Evolutionary conservation across 1,140 invertebrate genomes (phyloP).

Genomic region (Aradophagus sp.): DNA sequence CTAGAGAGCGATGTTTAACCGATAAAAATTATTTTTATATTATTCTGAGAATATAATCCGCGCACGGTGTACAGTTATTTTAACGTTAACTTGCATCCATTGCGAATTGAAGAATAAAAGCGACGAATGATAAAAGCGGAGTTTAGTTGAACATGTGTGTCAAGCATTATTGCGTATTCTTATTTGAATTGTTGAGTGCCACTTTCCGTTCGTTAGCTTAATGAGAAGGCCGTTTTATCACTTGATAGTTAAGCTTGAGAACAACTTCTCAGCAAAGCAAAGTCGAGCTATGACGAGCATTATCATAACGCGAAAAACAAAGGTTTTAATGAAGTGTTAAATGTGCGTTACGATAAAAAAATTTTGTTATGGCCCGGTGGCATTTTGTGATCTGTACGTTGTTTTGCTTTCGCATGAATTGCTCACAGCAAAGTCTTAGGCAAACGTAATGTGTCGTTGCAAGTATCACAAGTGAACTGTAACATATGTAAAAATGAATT

Average conservation of each 20-base stretch:
- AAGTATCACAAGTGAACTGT: slow-evolving; percentile 25
- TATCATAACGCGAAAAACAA: neutral
- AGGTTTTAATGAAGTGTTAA: too few species aligned
- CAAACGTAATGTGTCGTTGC: slow-evolving; percentile 1
- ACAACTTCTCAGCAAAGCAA: slow-evolving; percentile 2
- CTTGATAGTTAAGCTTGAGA: slow-evolving; percentile 4
- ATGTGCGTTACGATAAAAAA: too few species aligned
- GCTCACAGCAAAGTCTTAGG: slow-evolving; percentile 36
- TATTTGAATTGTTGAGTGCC: slow-evolving; percentile 21
- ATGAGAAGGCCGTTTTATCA: slow-evolving; percentile 12
- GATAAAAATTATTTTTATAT: too few species aligned
- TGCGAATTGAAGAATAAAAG: too few species aligned
- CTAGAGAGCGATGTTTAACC: too few species aligned
- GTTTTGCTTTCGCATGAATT: slow-evolving; percentile 45
- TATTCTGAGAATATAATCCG: too few species aligned
- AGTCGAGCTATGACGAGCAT: slow-evolving; percentile 8
- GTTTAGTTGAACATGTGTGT: slow-evolving; percentile 19
- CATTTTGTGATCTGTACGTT: slow-evolving; percentile 5
- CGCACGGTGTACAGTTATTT: too few species aligned
- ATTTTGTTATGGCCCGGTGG: too few species aligned
- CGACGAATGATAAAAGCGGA: too few species aligned
- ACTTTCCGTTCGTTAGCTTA: slow-evolving; percentile 18
- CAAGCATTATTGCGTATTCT: slow-evolving; percentile 22
- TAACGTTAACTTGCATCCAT: too few species aligned
- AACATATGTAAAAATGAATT: slow-evolving; percentile 44